phyloP scores from a whole-genome alignment of 2,113 vertebrate genomes.

The Helogale parvula region DNA sequence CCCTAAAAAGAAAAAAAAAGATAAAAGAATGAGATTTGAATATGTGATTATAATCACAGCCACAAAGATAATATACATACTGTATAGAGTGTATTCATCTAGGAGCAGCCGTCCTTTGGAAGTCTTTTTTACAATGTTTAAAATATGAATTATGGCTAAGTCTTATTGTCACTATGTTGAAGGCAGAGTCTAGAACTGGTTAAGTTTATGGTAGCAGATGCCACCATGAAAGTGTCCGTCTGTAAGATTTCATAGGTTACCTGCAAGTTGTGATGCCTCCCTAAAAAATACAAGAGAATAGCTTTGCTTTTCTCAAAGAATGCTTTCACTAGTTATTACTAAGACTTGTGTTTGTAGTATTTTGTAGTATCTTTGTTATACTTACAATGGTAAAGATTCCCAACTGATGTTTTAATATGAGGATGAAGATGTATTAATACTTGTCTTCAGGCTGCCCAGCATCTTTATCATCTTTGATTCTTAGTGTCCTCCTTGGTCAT shows the following conservation, averaged over 20 bases:
- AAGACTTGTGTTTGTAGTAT: neutral
- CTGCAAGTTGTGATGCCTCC: neutral
- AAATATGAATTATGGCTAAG: neutral
- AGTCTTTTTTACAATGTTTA: neutral
- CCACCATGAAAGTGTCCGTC: neutral
- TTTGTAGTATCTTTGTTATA: neutral
- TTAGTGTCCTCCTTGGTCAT: neutral
- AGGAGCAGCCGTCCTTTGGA: neutral
- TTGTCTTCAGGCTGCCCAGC: neutral
- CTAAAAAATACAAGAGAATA: neutral
- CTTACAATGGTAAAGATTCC: neutral
- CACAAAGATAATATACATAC: neutral
- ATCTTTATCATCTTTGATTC: neutral
- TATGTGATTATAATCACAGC: neutral
- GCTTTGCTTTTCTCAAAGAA: neutral
- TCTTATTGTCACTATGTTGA: neutral
- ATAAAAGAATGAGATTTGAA: constrained; percentile 1
- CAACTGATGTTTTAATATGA: neutral
- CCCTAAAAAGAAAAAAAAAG: neutral
- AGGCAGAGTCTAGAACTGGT: neutral
- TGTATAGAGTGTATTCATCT: neutral
- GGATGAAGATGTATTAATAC: neutral
- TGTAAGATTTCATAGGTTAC: neutral
- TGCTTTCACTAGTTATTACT: neutral
- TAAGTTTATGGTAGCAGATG: neutral